Evolutionary conservation across 2,888 invertebrate genomes (phyloP).

Genomic region (Pherbina coryleti): DNA sequence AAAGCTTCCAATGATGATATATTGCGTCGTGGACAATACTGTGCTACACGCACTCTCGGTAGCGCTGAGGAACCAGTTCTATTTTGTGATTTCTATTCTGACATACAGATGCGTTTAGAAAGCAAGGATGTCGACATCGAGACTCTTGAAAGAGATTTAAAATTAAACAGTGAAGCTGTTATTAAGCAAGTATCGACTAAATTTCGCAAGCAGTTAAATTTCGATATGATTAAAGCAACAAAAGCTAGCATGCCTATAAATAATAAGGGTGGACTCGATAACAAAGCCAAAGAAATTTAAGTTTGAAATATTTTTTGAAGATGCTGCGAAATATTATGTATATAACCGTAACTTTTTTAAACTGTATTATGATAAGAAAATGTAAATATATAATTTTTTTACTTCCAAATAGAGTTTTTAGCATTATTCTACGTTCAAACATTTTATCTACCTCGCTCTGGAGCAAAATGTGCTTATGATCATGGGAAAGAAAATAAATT

Average conservation of each 20-base stretch:
- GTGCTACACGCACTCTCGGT: conserved; percentile 64
- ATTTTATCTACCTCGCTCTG: too few species aligned
- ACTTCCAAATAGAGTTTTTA: too few species aligned
- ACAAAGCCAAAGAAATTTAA: not conserved
- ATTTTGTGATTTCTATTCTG: conserved; percentile 69
- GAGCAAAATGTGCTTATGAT: too few species aligned
- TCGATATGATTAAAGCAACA: conserved; percentile 59
- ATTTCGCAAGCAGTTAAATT: conserved; percentile 61
- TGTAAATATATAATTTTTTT: too few species aligned
- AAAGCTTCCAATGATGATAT: conserved; percentile 62
- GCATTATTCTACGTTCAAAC: too few species aligned
- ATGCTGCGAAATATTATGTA: too few species aligned
- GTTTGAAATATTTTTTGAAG: too few species aligned
- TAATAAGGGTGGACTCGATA: not conserved
- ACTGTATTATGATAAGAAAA: too few species aligned
- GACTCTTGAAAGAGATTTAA: conserved; percentile 64
- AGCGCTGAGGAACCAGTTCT: conserved; percentile 65
- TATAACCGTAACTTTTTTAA: too few species aligned
- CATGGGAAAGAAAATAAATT: too few species aligned
- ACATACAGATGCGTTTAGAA: conserved; percentile 67
- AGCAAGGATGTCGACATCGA: conserved; percentile 67
- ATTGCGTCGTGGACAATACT: conserved; percentile 66
- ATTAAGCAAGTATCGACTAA: conserved; percentile 63
- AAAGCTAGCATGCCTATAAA: conserved; percentile 51
- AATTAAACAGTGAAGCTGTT: conserved; percentile 60